These are phyloP conservation scores for Ormyrus nitidulus DNA, from an alignment of 2,888 invertebrate species.

Conservation along the genomic window DNA sequence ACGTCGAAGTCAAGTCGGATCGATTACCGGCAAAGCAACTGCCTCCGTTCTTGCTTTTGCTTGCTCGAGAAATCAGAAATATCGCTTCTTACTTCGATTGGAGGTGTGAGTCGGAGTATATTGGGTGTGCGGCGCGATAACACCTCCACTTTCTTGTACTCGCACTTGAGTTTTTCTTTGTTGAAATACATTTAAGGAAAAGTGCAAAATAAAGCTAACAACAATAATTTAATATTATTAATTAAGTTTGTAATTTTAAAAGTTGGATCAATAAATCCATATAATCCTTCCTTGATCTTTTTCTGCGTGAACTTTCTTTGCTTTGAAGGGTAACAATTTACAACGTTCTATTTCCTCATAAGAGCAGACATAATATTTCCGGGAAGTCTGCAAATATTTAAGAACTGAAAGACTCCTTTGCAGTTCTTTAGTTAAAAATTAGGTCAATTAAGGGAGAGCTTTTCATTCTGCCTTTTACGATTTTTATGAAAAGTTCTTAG, in stretches of 20 bases:
- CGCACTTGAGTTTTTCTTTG: constrained; percentile 3
- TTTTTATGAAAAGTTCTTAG: constrained; percentile 29
- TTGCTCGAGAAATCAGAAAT: neutral
- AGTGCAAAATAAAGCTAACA: too few relatives aligned
- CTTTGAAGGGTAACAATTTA: neutral
- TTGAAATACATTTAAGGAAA: constrained; percentile 2
- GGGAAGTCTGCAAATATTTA: constrained; percentile 31
- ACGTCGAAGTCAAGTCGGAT: constrained; percentile 9
- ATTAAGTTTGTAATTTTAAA: too few relatives aligned
- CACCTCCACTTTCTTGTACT: neutral
- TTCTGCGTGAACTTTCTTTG: neutral
- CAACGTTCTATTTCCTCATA: constrained; percentile 8
- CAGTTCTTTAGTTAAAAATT: constrained; percentile 26
- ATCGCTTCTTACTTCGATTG: too few relatives aligned
- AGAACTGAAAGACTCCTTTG: constrained; percentile 1
- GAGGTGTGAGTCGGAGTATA: too few relatives aligned
- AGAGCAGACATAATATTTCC: constrained; percentile 14
- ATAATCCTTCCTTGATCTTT: neutral
- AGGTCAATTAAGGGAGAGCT: constrained; percentile 29
- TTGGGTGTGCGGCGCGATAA: neutral
- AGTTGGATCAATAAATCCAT: neutral
- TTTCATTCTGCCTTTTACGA: neutral
- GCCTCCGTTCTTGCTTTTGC: neutral
- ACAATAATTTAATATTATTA: too few relatives aligned
- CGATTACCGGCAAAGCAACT: constrained; percentile 8